Conservation (phyloP, 2,888 invertebrate species). For the Hecatera dysodea region DNA sequence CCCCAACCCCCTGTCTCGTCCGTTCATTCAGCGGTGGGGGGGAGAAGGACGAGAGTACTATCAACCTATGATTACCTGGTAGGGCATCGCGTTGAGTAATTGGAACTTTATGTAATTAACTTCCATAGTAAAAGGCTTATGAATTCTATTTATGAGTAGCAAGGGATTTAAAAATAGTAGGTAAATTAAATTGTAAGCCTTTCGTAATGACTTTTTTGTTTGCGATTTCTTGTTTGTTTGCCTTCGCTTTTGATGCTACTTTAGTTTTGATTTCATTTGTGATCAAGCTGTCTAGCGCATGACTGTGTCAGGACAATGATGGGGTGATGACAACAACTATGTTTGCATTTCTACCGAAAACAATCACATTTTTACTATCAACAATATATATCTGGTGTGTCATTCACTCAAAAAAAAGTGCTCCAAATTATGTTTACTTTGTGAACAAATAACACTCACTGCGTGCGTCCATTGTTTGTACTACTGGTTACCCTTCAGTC, state of each 20-base stretch:
- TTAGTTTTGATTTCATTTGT: neutral
- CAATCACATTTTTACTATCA: slow-evolving; percentile 21
- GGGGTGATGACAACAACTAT: slow-evolving; percentile 11
- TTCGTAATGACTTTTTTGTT: neutral
- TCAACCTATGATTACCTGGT: slow-evolving; percentile 38
- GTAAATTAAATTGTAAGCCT: neutral
- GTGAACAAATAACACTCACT: slow-evolving; percentile 23
- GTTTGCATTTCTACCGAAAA: slow-evolving; percentile 10
- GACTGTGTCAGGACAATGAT: neutral
- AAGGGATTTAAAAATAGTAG: neutral
- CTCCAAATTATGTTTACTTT: slow-evolving; percentile 30
- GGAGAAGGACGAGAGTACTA: slow-evolving; percentile 44
- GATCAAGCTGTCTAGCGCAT: neutral
- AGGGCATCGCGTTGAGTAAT: slow-evolving; percentile 22
- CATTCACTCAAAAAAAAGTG: slow-evolving; percentile 28
- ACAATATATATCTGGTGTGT: slow-evolving; percentile 18
- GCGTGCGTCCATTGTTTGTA: slow-evolving; percentile 22
- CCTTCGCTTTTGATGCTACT: neutral
- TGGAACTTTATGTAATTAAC: slow-evolving; percentile 45
- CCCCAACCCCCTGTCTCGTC: slow-evolving; percentile 38
- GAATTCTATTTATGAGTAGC: slow-evolving; percentile 22
- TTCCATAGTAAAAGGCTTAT: slow-evolving; percentile 8
- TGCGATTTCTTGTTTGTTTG: neutral
- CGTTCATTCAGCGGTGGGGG: slow-evolving; percentile 50
- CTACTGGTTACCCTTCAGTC: slow-evolving; percentile 20